Evolutionary conservation across 2,797 vertebrate genomes (phyloP).

Genomic region (Gymnothorax reevesii): DNA sequence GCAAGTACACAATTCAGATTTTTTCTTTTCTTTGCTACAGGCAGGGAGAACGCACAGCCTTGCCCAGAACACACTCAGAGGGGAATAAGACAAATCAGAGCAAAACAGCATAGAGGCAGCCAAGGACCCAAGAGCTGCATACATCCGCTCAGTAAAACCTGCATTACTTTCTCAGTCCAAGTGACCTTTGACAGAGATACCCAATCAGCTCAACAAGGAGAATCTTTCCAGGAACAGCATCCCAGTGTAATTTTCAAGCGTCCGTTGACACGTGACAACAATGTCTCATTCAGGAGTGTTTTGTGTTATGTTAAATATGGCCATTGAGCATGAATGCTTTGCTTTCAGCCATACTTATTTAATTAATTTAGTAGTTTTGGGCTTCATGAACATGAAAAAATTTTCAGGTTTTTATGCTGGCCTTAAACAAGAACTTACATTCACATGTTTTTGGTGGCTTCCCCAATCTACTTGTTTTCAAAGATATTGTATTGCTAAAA

Average conservation of each 20-base stretch:
- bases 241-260: background rate
- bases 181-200: background rate
- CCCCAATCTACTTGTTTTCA: no score
- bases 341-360: no score
- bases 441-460: no score
- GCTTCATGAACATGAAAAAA: no score
- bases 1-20: background rate
- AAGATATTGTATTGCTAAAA: no score
- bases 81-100: slow-evolving; percentile 1
- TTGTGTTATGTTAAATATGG: no score
- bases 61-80: background rate
- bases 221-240: background rate
- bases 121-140: slow-evolving; percentile 26
- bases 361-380: no score
- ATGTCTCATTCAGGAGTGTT: no score
- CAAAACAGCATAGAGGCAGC: background rate
- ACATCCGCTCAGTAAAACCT: background rate
- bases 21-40: background rate
- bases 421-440: no score
- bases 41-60: background rate
- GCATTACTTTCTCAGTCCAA: background rate
- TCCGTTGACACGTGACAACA: no score
- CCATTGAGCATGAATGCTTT: no score
- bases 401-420: no score
- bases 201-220: background rate